Evolutionary conservation across 2,888 invertebrate species (phyloP), one percentile per base, ranked within the genome.

Genomic region (Myopa testacea): DNA sequence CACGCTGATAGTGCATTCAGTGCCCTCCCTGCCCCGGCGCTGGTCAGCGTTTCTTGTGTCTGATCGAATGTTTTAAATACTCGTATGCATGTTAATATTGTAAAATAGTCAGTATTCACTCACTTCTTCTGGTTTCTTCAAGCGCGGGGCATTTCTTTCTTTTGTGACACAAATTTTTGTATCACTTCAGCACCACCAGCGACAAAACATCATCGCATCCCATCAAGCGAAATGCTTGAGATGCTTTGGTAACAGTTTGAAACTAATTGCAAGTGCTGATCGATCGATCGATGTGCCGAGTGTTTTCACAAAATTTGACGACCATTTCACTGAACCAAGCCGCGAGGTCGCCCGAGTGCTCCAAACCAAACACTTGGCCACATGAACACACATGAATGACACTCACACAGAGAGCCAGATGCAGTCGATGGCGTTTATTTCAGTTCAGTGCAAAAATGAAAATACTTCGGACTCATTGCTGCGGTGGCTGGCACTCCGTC

Each of bases 211-310:
- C 68, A 68, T 69, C 40, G 2, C 26, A 26, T 26, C 26, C 26
- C 26, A 26, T 26, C 26, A 26, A 26, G 1, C 26, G 69, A 55
- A 76, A 76, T 76, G 76, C 69, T 62, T 40, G 19, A 60, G 58
- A 75, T 68, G 52, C 58, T 60, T 69, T 67, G 19, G 58, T 37
- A 10, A 34, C 34, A 65, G 52, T 38, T 26, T 26, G 26, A 26
- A 26, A 26, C 26, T 26, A 26, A 26, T 26, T 26, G 26, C 26
- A 26, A 68, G 68, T 63, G 38, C 52, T 83, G 83, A 84, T 84
- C 85, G 85, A 84, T 84, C 85, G 85, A 85, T 8, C 52, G 52
- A 52, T 8, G 52, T 52, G 52, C 10, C 3, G 14, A 1, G 52
- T 52, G 10, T 52, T 52, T 52, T 12, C 10, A 52, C 52, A 14